Base-by-base conservation (phyloP, 1,140 invertebrate species). In the Drosophila sechellia region DNA sequence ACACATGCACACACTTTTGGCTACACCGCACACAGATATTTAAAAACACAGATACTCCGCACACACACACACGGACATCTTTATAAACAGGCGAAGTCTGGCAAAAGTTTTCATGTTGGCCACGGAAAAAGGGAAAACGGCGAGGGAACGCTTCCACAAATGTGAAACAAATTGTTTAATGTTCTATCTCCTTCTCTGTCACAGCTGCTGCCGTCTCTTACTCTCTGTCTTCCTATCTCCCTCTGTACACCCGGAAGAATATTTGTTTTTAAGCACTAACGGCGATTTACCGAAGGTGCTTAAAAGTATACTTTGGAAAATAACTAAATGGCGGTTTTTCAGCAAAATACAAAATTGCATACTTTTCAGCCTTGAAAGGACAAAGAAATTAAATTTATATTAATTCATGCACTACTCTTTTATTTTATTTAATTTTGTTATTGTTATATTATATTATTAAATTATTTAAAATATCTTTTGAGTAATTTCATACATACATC, bases 131-230 rank as follows among this genome's bases (percentile, higher is more conserved):
- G n/a, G 45, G 53, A 55, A 56, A 63, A 58, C 22, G 46, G 39
- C 13, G n/a, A 68, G 53, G 71, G 60, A 68, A 71, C 48, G 68
- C 25, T 57, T 77, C 40, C 63, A 43, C 64, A 77, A 77, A 77
- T 77, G 75, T 69, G 75, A 77, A 77, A 77, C 75, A 77, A 77
- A 77, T 77, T 77, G 75, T 77, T 77, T 77, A 77, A 77, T 77
- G 73, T 73, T 56, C 46, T 35, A 48, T 58, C 52, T 43, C 40
- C 34, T 10, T 46, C 31, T 66, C 65, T 31, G 46, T 66, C 64
- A 12, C 59, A 42, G 25, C 12, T 68, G 10, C n/a, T 15, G 0
- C 25, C 22, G n/a, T 17, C n/a, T 50, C n/a, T 4, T 20, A 31
- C 13, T 20, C 40, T 25, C 49, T 17, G 11, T 69, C 48, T 27